Conservation (phyloP, 2,797 vertebrate species). For the Rhyacichthys aspro region DNA sequence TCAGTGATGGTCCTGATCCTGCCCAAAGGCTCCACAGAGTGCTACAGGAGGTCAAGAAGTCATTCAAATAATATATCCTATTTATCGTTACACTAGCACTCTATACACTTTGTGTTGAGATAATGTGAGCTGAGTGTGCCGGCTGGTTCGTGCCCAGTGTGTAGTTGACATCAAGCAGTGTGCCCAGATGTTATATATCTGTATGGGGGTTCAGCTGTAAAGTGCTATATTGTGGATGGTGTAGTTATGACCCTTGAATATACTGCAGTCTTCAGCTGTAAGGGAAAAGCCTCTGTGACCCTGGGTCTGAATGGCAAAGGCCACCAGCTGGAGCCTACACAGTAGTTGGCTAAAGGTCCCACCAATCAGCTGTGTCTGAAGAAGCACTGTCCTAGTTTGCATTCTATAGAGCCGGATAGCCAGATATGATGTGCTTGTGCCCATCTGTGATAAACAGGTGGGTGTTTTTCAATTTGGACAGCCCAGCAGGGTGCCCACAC, state of each 20-base stretch:
- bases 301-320: too few species aligned
- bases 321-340: too few species aligned
- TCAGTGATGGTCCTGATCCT: too few species aligned
- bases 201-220: not conserved
- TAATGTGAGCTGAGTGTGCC: not conserved
- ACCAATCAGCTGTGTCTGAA: not conserved
- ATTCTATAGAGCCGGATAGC: not conserved
- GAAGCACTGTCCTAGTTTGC: not conserved
- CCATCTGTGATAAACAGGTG: slow-evolving; percentile 24
- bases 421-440: slow-evolving; percentile 1
- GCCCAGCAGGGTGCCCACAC: slow-evolving; percentile 39
- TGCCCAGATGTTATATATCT: slow-evolving; percentile 24
- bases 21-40: too few species aligned
- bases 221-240: too few species aligned
- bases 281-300: too few species aligned
- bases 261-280: too few species aligned
- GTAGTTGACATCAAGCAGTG: slow-evolving; percentile 1
- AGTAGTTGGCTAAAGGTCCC: too few species aligned
- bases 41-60: too few species aligned
- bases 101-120: not conserved
- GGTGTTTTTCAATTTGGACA: slow-evolving; percentile 22
- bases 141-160: slow-evolving; percentile 6
- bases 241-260: too few species aligned
- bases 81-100: too few species aligned
- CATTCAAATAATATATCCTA: too few species aligned